Conservation (phyloP, 64 coral and sea anemone species). For the Pocillopora damicornis region DNA sequence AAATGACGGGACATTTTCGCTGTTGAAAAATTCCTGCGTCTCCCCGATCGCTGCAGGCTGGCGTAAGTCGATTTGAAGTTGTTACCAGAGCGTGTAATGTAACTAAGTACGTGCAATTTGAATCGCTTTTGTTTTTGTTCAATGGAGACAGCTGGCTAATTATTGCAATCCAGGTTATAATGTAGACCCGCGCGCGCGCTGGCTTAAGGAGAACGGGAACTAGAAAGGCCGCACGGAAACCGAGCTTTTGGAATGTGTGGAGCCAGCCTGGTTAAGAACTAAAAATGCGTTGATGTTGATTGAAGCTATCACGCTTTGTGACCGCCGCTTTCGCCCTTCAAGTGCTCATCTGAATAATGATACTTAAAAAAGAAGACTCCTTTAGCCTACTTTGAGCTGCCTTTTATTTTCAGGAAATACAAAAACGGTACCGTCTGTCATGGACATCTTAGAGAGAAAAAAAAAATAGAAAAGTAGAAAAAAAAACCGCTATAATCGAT, state of each 20-base stretch:
- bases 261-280: too few species aligned
- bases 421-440: too few species aligned
- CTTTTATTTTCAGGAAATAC: too few species aligned
- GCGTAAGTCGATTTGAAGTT: background rate
- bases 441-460: too few species aligned
- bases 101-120: background rate
- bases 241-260: background rate
- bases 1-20: constrained; percentile 66
- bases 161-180: background rate
- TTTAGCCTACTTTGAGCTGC: too few species aligned
- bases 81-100: constrained; percentile 5
- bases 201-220: constrained; percentile 1
- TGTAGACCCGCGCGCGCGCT: background rate
- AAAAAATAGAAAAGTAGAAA: too few species aligned
- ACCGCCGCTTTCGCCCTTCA: too few species aligned
- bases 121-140: background rate
- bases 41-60: background rate
- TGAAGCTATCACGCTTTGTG: too few species aligned
- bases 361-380: too few species aligned
- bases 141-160: background rate
- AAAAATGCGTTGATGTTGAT: too few species aligned
- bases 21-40: background rate
- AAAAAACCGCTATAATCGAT: too few species aligned
- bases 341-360: too few species aligned
- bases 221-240: background rate